Conservation (phyloP, 2,888 invertebrate species). For the Nemoura dubitans region DNA sequence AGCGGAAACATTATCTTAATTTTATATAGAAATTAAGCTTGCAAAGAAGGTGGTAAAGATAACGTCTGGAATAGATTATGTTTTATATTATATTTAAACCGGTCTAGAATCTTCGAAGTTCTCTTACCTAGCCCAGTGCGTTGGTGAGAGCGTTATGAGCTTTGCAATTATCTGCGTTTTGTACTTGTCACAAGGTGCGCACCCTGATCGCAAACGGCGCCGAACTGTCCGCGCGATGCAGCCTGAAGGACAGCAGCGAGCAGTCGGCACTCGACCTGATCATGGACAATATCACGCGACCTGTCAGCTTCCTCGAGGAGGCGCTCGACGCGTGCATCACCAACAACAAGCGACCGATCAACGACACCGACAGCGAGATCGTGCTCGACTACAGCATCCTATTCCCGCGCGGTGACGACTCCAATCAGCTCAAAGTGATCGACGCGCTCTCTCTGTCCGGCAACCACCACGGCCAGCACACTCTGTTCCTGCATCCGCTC, state of each 20-base stretch:
- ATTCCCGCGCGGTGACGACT: conserved; percentile 52
- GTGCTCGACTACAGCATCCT: conserved; percentile 63
- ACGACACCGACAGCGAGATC: conserved; percentile 59
- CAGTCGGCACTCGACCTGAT: conserved; percentile 65
- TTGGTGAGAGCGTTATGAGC: too few relatives aligned
- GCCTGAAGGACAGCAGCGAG: conserved; percentile 56
- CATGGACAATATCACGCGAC: conserved; percentile 64
- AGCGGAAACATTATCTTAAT: too few relatives aligned
- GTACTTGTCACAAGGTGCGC: conserved; percentile 47
- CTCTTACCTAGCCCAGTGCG: too few relatives aligned
- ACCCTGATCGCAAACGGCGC: conserved; percentile 57
- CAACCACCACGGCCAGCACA: conserved; percentile 63
- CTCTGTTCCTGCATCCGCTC: conserved; percentile 66
- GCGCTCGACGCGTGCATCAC: conserved; percentile 65
- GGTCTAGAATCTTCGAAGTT: too few relatives aligned
- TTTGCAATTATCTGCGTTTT: too few relatives aligned
- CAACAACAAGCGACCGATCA: conserved; percentile 61
- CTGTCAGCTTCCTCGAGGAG: conserved; percentile 65
- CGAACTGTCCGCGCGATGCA: conserved; percentile 49
- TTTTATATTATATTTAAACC: too few relatives aligned
- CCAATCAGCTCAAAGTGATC: conserved; percentile 66
- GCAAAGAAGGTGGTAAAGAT: too few relatives aligned
- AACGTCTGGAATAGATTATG: too few relatives aligned
- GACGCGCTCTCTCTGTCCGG: conserved; percentile 66
- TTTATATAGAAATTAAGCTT: too few relatives aligned